These are phyloP conservation scores for Narcine bancroftii DNA, from an alignment of 2,113 vertebrate genomes.

Conservation along the genomic window DNA sequence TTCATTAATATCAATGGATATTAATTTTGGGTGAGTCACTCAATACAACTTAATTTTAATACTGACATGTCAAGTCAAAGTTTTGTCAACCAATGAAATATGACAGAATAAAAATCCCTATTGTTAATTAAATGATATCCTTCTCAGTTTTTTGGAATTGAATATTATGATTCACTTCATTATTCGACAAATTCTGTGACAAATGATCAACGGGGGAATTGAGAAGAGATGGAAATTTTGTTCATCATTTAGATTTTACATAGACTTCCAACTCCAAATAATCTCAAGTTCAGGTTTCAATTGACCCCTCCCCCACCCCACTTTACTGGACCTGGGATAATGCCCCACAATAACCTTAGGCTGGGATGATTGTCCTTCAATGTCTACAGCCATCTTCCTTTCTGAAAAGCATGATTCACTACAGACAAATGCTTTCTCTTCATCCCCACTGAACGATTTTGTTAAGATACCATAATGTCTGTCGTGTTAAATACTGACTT, in stretches of 20 bases:
- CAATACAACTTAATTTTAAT: not conserved
- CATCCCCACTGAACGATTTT: no score
- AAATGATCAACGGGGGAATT: not conserved
- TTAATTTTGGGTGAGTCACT: not conserved
- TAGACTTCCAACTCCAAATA: not conserved
- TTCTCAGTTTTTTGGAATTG: not conserved
- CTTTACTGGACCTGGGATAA: no score
- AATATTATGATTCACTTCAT: not conserved
- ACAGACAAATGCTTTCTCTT: no score
- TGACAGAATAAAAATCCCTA: not conserved
- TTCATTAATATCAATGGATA: not conserved
- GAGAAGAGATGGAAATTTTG: not conserved
- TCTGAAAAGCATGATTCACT: no score
- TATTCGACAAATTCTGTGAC: not conserved
- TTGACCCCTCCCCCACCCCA: no score
- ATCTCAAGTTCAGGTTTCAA: not conserved
- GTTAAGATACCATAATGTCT: no score
- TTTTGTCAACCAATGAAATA: not conserved
- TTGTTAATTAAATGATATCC: not conserved
- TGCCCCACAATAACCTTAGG: no score
- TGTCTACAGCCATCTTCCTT: no score
- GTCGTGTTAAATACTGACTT: no score
- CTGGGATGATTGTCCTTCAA: no score
- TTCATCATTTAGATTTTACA: not conserved
- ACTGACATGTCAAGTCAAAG: not conserved